Evolutionary conservation across 2,797 vertebrate genomes (phyloP), one percentile per base, ranked within the genome.

Genomic region (Hippopotamyrus pictus): DNA sequence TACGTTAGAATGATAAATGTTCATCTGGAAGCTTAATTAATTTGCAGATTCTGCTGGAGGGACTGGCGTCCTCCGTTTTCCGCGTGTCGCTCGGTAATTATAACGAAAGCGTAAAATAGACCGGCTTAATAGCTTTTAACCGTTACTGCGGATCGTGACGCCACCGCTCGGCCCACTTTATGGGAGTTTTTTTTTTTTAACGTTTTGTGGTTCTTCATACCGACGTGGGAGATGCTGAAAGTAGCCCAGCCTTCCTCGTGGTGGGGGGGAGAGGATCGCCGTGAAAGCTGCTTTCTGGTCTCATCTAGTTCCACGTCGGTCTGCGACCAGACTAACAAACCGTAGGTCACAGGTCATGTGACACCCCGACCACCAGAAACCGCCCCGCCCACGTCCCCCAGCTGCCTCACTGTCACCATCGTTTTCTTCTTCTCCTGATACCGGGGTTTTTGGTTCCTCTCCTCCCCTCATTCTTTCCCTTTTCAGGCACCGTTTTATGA

Each of bases 11-110:
- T 86, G 85, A 57, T 54, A 86, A 54, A 86, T 86, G 85, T 37
- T 86, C 85, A 53, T 86, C 48, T 41, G 51, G 85, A 85, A 4
- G 8, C 41, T 86, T 86, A 57, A 54, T 86, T 86, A 86, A 86
- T 86, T 86, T 57, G 29, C 44, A 5, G 11, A 57, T 86, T n/a
- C 85, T 37, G 85, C 85, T 37, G 12, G 51, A 57, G 85, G 85
- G 12, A 0, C 5, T 8, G 4, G 84, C 8, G 48, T 86, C 51
- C 84, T 86, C 51, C 3, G 12, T 33, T 33, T 86, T 57, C 51
- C n/a, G 25, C 57, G 29, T 86, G 50, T 9, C 3, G 85, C 29
- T 17, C 51, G 51, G 50, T 54, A 86, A 86, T 86, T 53, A 57
- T 57, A 57, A 57, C 9, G 25, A 41, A 57, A 37, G 51, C 50